A percentile compares a stretch with the other conserved stretches of the same genome.
Evolutionary conservation across 2,797 vertebrate species (phyloP).

Genomic region (Ciconia nigra): DNA sequence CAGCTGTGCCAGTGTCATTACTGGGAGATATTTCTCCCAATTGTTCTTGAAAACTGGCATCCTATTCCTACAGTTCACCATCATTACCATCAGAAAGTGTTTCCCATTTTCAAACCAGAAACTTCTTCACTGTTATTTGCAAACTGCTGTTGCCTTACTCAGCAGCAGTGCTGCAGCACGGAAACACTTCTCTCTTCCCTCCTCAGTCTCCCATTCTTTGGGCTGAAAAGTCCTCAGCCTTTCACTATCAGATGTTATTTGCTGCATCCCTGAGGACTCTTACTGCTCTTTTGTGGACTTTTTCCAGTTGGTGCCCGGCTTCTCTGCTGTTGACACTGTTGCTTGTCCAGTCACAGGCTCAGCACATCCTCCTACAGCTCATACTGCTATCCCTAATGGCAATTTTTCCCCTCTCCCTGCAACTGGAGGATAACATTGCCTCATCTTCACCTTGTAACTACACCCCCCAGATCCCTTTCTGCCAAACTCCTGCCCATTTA

Average conservation of each 20-base stretch:
- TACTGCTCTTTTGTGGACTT: background rate
- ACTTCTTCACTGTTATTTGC: background rate
- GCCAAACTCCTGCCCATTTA: background rate
- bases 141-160: background rate
- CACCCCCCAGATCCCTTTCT: fast-evolving
- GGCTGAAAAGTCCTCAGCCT: background rate
- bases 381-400: background rate
- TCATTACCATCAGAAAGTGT: background rate
- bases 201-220: background rate
- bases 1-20: background rate
- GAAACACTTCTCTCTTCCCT: background rate
- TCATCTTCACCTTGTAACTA: background rate
- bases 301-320: background rate
- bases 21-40: background rate
- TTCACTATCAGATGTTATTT: background rate
- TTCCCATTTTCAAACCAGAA: background rate
- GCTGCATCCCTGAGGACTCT: background rate
- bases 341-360: background rate
- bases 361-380: background rate
- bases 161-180: background rate
- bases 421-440: fast-evolving
- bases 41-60: background rate
- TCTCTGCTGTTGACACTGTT: background rate
- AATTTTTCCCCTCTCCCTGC: background rate
- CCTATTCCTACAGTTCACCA: background rate